These are phyloP conservation scores for Eumaeus atala DNA, from an alignment of 1,140 invertebrate genomes.

Conservation along the genomic window DNA sequence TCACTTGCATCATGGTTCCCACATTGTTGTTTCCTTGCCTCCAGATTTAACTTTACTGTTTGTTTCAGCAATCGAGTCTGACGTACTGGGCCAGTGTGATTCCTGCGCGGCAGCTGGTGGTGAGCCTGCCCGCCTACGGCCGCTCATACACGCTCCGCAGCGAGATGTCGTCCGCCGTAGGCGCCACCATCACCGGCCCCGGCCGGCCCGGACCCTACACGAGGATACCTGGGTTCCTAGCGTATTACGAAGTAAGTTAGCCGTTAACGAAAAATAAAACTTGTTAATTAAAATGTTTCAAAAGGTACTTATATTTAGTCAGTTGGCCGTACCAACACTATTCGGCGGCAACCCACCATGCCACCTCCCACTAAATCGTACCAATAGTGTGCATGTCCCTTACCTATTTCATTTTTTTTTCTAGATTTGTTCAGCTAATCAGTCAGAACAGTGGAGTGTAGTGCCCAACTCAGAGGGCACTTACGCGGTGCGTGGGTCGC, in stretches of 20 bases:
- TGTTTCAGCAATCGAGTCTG: conserved; percentile 46
- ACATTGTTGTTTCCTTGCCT: no score
- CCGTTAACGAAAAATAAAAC: no score
- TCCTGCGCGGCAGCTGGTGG: conserved; percentile 38
- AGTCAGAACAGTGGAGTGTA: conserved; percentile 79
- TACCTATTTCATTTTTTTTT: conserved; percentile 25
- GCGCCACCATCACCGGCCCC: conserved; percentile 74
- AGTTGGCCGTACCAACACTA: no score
- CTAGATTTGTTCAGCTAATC: conserved; percentile 79
- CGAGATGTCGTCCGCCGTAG: conserved; percentile 65
- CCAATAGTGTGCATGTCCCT: not conserved
- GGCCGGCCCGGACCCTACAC: conserved; percentile 79
- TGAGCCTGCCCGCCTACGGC: conserved; percentile 51
- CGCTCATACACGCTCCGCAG: conserved; percentile 77
- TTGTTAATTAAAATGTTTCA: no score
- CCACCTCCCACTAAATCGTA: no score
- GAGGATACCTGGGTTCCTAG: conserved; percentile 79
- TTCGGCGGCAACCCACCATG: no score
- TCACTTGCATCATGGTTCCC: no score
- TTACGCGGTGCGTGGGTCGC: conserved; percentile 81
- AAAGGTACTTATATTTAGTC: no score
- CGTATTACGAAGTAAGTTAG: conserved; percentile 81
- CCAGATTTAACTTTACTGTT: not conserved
- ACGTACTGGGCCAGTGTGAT: conserved; percentile 47
- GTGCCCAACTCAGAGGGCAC: conserved; percentile 80